phyloP scores from a whole-genome alignment of 2,113 vertebrate genomes.

The Phalacrocorax brasilianus region DNA sequence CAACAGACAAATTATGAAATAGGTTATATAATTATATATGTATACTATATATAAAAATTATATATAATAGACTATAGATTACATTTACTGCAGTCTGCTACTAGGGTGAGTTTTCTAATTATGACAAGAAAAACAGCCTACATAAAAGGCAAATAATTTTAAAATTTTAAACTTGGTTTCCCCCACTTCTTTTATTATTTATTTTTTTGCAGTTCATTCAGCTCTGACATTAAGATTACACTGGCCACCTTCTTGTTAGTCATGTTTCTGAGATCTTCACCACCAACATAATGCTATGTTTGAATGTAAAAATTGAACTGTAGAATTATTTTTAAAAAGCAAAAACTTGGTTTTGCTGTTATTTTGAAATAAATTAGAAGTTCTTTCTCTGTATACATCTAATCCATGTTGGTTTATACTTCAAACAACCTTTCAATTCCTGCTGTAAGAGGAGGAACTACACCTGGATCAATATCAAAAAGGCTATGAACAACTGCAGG shows the following conservation, averaged over 20 bases:
- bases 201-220: neutral
- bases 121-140: neutral
- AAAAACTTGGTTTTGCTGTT: neutral
- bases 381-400: neutral
- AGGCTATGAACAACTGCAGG: neutral
- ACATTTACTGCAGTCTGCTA: neutral
- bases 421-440: neutral
- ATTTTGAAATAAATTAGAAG: neutral
- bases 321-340: neutral
- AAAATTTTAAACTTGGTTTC: neutral
- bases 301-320: neutral
- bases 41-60: too few species aligned
- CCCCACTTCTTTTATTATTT: neutral
- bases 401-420: neutral
- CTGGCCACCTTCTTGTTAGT: neutral
- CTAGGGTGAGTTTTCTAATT: neutral
- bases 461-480: neutral
- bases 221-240: neutral
- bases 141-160: neutral
- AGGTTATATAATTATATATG: too few species aligned
- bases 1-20: neutral
- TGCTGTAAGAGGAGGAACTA: neutral
- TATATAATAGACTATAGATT: too few species aligned
- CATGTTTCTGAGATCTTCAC: neutral
- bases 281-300: neutral